A percentile compares a stretch with the other conserved stretches of the same genome.
Evolutionary conservation across 2,888 invertebrate species (phyloP).

Genomic region (Ormyrus thymus): DNA sequence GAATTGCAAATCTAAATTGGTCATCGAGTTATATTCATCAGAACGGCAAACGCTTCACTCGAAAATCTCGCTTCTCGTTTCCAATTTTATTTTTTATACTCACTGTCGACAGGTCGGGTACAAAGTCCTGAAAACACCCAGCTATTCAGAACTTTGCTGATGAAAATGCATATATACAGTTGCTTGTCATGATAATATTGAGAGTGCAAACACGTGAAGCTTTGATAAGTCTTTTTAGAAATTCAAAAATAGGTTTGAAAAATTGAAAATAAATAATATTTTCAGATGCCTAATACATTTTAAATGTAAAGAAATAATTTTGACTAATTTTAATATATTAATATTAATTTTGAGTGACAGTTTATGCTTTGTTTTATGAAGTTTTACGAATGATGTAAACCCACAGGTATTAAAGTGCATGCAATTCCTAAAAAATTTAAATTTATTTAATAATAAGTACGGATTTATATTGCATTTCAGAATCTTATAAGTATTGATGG

Average conservation of each 20-base stretch:
- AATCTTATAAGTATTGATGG: constrained; percentile 7
- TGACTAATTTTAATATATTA: too few species aligned
- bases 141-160: constrained; percentile 69
- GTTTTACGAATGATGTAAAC: background rate
- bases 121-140: constrained; percentile 76
- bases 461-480: background rate
- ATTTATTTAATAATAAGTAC: background rate
- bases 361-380: too few species aligned
- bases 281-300: constrained; percentile 17
- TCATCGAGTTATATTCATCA: constrained; percentile 67
- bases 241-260: too few species aligned
- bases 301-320: background rate
- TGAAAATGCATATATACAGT: constrained; percentile 27
- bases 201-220: constrained; percentile 24
- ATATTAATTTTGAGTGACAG: too few species aligned
- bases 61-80: constrained; percentile 67
- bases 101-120: constrained; percentile 76
- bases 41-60: constrained; percentile 71
- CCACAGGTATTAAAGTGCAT: constrained; percentile 12
- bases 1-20: constrained; percentile 57
- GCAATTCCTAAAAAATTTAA: constrained; percentile 3
- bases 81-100: constrained; percentile 69
- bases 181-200: constrained; percentile 22
- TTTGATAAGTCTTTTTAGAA: background rate
- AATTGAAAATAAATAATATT: background rate